Evolutionary conservation across 2,888 invertebrate genomes (phyloP).

Genomic region (Rugalucina vietnamica): DNA sequence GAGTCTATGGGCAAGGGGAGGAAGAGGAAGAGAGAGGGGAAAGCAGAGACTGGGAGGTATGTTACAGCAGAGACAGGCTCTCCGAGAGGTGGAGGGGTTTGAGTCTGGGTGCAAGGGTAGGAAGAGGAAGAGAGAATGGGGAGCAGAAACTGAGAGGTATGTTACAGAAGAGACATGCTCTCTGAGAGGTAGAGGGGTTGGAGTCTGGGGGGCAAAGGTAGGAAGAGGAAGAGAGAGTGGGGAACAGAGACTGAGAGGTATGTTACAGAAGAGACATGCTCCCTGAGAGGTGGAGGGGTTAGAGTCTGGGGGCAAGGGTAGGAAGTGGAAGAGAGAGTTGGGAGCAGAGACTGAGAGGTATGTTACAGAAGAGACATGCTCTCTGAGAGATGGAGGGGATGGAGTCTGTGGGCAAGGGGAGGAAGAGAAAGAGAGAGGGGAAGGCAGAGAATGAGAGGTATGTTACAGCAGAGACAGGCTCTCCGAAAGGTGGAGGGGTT

Average conservation of each 20-base stretch:
- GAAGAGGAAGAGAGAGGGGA: conserved; percentile 59
- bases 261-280: conserved; percentile 87
- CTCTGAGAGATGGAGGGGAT: conserved; percentile 73
- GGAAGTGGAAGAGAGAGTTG: conserved; percentile 57
- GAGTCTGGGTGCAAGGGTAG: conserved; percentile 65
- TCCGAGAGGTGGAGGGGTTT: conserved; percentile 71
- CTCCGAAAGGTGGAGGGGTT: conserved; percentile 72
- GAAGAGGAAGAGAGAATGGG: conserved; percentile 57
- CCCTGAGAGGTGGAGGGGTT: conserved; percentile 72
- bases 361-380: too few species aligned
- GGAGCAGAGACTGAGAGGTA: too few species aligned
- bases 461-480: conserved; percentile 87
- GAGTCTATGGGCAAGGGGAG: conserved; percentile 65
- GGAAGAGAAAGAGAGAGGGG: conserved; percentile 57
- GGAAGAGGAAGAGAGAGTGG: too few species aligned
- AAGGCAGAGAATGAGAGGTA: conserved; percentile 59
- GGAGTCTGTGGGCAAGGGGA: conserved; percentile 65
- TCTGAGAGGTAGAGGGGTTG: conserved; percentile 71
- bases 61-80: conserved; percentile 87
- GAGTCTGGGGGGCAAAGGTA: conserved; percentile 60
- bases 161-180: conserved; percentile 87
- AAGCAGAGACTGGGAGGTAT: conserved; percentile 81
- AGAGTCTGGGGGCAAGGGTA: conserved; percentile 65
- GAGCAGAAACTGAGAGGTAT: conserved; percentile 80
- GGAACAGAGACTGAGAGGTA: too few species aligned